These are phyloP conservation scores for Nymphalis polychloros DNA, from an alignment of 2,888 invertebrate genomes.

Conservation along the genomic window DNA sequence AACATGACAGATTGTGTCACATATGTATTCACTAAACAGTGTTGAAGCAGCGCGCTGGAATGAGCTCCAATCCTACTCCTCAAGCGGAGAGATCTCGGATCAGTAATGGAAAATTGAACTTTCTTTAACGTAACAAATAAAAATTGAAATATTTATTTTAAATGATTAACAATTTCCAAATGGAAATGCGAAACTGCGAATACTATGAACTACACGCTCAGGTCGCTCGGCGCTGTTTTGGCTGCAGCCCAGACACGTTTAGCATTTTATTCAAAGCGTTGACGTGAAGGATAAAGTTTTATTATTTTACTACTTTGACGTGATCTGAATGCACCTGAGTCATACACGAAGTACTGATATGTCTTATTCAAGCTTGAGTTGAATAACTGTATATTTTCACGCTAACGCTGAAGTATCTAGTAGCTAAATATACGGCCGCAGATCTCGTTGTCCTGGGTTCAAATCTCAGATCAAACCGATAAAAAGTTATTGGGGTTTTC, in stretches of 20 bases:
- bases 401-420: too few species aligned
- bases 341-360: constrained; percentile 25
- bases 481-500: too few species aligned
- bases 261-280: constrained; percentile 81
- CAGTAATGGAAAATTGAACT: too few species aligned
- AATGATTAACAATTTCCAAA: constrained; percentile 5
- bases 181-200: constrained; percentile 41
- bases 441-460: too few species aligned
- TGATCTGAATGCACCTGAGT: constrained; percentile 64
- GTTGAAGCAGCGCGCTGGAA: too few species aligned
- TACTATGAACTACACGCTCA: constrained; percentile 45
- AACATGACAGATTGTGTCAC: too few species aligned
- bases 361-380: constrained; percentile 13
- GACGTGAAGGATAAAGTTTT: constrained; percentile 79
- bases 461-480: too few species aligned
- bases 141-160: neutral
- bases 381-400: neutral
- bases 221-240: constrained; percentile 58
- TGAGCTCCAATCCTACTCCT: too few species aligned
- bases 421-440: too few species aligned
- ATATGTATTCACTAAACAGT: too few species aligned
- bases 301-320: constrained; percentile 79
- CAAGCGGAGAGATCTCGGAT: too few species aligned
- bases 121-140: too few species aligned
- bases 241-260: constrained; percentile 80